Conservation (phyloP, 2,888 invertebrate species). For the Callimorpha dominula region DNA sequence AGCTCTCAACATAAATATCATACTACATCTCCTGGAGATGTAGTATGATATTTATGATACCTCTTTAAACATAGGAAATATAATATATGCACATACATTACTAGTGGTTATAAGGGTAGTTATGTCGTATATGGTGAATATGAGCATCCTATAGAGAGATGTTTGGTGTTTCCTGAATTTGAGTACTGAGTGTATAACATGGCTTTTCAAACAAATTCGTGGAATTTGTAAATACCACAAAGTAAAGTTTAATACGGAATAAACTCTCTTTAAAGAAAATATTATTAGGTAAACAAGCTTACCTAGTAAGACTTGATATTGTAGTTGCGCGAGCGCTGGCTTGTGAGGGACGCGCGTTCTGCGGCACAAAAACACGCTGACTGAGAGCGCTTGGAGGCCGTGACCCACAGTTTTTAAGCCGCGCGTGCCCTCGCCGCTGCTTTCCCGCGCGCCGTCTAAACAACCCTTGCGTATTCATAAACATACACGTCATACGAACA, state of each 20-base stretch:
- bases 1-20: too few relatives aligned
- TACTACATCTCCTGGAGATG: too few relatives aligned
- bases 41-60: too few relatives aligned
- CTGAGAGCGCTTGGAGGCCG: slow-evolving; percentile 61
- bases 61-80: neutral
- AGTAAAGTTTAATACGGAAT: neutral
- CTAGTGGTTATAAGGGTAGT: neutral
- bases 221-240: neutral
- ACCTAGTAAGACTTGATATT: slow-evolving; percentile 40
- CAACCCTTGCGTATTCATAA: slow-evolving; percentile 84
- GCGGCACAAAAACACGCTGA: slow-evolving; percentile 70
- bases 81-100: neutral
- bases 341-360: slow-evolving; percentile 62
- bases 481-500: slow-evolving; percentile 63
- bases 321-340: slow-evolving; percentile 66
- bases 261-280: neutral
- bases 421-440: slow-evolving; percentile 73
- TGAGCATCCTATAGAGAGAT: neutral
- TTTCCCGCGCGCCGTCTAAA: slow-evolving; percentile 52
- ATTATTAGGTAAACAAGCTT: slow-evolving; percentile 40
- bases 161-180: neutral
- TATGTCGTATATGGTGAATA: neutral
- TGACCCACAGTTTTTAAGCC: slow-evolving; percentile 77
- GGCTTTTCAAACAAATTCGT: neutral
- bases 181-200: neutral